Conservation (phyloP, 2,888 invertebrate genomes). For the Lasioglossum pauxillum region DNA sequence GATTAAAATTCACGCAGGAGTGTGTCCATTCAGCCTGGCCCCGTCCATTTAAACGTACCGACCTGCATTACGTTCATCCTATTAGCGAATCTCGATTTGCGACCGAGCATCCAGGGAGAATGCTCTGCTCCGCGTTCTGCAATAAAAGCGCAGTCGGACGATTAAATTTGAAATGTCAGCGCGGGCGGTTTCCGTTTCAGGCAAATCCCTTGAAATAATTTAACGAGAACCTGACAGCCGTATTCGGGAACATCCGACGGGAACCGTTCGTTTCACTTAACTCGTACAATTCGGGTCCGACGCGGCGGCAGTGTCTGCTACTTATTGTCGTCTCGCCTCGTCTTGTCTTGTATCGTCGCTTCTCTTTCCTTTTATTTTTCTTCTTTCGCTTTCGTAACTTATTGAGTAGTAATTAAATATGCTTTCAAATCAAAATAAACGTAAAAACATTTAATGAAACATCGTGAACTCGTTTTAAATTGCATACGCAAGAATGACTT, state of each 20-base stretch:
- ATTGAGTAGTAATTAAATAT: too few species aligned
- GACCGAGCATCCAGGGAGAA: not conserved
- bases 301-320: not conserved
- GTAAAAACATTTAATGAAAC: too few species aligned
- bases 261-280: constrained; percentile 1
- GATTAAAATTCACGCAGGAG: constrained; percentile 28
- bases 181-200: not conserved
- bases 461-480: too few species aligned
- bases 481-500: too few species aligned
- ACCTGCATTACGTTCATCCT: constrained; percentile 36
- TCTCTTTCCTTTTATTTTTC: not conserved
- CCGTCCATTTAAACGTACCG: constrained; percentile 18
- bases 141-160: constrained; percentile 28
- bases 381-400: not conserved
- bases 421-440: too few species aligned
- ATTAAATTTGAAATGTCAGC: constrained; percentile 44
- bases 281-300: constrained; percentile 7
- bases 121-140: not conserved
- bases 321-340: not conserved
- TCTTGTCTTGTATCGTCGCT: not conserved
- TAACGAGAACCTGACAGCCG: constrained; percentile 19
- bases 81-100: constrained; percentile 37
- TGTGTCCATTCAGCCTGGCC: constrained; percentile 1
- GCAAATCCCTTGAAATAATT: constrained; percentile 31
- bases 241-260: constrained; percentile 12